Base-by-base conservation (phyloP, 2,888 invertebrate species). In the Augochlorella aurata region DNA sequence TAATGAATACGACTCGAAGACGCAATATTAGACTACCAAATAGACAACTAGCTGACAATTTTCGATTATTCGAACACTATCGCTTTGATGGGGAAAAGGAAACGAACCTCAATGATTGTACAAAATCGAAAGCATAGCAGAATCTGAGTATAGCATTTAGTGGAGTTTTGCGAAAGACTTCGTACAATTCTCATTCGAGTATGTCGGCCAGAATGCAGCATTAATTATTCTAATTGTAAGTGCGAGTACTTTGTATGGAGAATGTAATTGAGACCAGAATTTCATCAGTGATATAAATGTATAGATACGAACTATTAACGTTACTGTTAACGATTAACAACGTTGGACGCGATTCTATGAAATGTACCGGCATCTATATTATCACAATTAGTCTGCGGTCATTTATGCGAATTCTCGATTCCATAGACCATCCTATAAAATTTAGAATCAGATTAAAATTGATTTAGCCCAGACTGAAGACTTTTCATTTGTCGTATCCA, bases 211-310 rank as follows among this genome's bases (percentile, higher is more conserved):
- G 16, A 68, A 50, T 18, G 38, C 63, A 24, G 16, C 38, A 29
- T 72, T 72, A 44, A 71, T 61, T 73, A 63, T 73, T 61, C 21
- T 61, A 61, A 61, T 16, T 50, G 49, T 63, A 63, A 24, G 14
- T 44, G 54, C 44, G 44, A 45, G 47, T 49, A 71, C n/a, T n/a
- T 65, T 50, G 65, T 50, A 65, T 52, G 21, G 73, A 73, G 29
- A 63, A 65, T 49, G 16, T 52, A 16, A 63, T 65, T 29, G 50
- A 73, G 65, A 73, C 65, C 73, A 73, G 65, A 73, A 65, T 73
- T 63, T 73, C 47, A 63, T 49, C 47, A n/a, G n/a, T 72, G 61
- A 72, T 61, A 61, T 65, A 52, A 45, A 47, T 65, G 50, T 65
- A 50, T 10, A 65, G 24, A 65, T 44, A 65, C 47, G 16, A 50